Percentiles rank a stretch among this genome's conserved stretches.
These are phyloP conservation scores for Pogonophryne albipinna DNA, from an alignment of 2,797 vertebrate species.

Conservation along the genomic window DNA sequence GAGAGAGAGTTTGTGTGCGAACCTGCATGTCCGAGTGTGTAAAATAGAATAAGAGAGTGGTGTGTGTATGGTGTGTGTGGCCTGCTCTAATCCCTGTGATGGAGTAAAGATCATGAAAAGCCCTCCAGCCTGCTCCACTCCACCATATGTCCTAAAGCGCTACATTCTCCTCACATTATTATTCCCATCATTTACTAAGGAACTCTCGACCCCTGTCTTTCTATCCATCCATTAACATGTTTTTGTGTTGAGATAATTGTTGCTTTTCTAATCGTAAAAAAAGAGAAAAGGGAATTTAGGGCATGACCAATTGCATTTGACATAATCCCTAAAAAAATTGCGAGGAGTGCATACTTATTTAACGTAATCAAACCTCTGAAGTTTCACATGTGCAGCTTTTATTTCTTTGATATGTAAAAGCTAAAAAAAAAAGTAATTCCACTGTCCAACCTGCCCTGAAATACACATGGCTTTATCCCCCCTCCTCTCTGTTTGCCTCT, in stretches of 20 bases:
- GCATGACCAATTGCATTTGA: slow-evolving; percentile 73
- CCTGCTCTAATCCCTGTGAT: slow-evolving; percentile 95
- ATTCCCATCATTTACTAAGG: slow-evolving; percentile 79
- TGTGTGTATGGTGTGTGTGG: slow-evolving; percentile 85
- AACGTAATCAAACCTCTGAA: too few relatives aligned
- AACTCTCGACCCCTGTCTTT: slow-evolving; percentile 24
- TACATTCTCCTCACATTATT: slow-evolving; percentile 91
- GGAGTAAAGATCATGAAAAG: slow-evolving; percentile 88
- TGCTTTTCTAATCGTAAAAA: slow-evolving; percentile 85
- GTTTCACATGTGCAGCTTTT: background rate
- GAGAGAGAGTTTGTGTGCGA: slow-evolving; percentile 17
- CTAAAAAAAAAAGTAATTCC: background rate
- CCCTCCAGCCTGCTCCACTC: slow-evolving; percentile 81
- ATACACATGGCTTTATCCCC: slow-evolving; percentile 9
- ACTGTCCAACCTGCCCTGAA: slow-evolving; percentile 10
- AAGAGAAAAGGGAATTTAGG: slow-evolving; percentile 48
- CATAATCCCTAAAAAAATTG: slow-evolving; percentile 48
- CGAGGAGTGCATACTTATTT: too few relatives aligned
- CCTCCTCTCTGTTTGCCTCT: slow-evolving; percentile 10
- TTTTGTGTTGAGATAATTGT: slow-evolving; percentile 91
- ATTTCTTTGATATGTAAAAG: slow-evolving; percentile 3
- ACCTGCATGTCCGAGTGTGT: too few relatives aligned
- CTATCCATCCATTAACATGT: slow-evolving; percentile 16
- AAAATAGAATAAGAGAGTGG: background rate
- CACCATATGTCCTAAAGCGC: slow-evolving; percentile 94